Evolutionary conservation across 1,140 invertebrate genomes (phyloP), one percentile per base, ranked within the genome.

Genomic region (Drosophila yakuba): DNA sequence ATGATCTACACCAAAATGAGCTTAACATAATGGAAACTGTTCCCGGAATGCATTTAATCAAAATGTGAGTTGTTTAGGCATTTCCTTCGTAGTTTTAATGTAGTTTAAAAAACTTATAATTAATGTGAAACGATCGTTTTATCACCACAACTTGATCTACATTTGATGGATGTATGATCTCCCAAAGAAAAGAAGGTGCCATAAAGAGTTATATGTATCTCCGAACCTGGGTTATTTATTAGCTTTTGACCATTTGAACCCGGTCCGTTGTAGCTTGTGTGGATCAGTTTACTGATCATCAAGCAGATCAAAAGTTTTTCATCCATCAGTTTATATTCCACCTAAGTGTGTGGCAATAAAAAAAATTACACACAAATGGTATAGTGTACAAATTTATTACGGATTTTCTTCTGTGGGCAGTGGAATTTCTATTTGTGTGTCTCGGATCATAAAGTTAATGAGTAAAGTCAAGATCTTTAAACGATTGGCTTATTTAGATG

Each of bases 91-190:
- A 48, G 48, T 63, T 67, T 81, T 81, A 81, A 81, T 81, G 82
- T 75, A 43, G 74, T 71, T 74, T 88, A 80, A 84, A 88, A 89
- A 89, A 88, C 84, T 80, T 89, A 88, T 88, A 88, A 88, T 88
- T 88, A 88, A 88, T 88, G 84, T 89, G 76, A 84, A 84, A 74
- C 76, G 69, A 73, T 69, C 68, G 60, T 78, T 89, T 89, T 88
- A 84, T 88, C 84, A 61, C 80, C 60, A 50, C 84, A 83, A 83
- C 75, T 80, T 88, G 84, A 88, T 88, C 84, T 88, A 88, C 84
- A 88, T 81, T 86, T 86, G 83, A 59, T 79, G 66, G 63, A 77
- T 72, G 61, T 47, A 44, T 74, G 72, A 80, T 80, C 32, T 64
- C 71, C 60, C 44, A 17, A 20, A 25, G 15, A 28, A 32, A 47